phyloP scores from a whole-genome alignment of 2,113 vertebrate genomes.

The Chloroceryle aenea region DNA sequence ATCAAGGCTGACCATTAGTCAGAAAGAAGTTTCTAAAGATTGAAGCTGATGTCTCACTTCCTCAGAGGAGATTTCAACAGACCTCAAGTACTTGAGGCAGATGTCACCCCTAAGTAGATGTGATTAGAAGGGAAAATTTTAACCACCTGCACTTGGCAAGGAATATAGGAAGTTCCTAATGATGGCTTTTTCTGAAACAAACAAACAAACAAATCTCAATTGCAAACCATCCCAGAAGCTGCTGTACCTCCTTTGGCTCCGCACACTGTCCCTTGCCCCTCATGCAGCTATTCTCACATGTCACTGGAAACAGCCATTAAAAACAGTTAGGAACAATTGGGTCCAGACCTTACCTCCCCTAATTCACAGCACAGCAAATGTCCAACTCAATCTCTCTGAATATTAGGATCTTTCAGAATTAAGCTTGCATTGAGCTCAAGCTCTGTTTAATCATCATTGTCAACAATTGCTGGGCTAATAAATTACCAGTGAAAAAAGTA shows the following conservation, averaged over 20 bases:
- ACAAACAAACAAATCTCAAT: not conserved
- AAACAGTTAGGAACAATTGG: not conserved
- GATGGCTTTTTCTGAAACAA: not conserved
- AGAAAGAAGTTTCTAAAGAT: not conserved
- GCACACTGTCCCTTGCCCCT: not conserved
- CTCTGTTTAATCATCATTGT: not conserved
- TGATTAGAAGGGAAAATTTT: not conserved
- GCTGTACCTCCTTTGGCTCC: not conserved
- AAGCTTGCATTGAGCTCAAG: not conserved
- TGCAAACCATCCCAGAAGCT: not conserved
- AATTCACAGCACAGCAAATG: not conserved
- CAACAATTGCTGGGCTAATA: conserved; percentile 12
- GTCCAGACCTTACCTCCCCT: not conserved
- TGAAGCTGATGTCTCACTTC: not conserved
- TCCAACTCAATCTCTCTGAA: not conserved
- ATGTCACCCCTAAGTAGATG: not conserved
- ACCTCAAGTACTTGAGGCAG: not conserved
- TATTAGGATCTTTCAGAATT: not conserved
- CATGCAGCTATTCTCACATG: not conserved
- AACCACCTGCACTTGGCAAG: not conserved
- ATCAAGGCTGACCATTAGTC: not conserved
- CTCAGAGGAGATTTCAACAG: not conserved
- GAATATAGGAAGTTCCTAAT: not conserved
- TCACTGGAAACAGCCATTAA: not conserved
- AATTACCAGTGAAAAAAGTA: conserved; percentile 38